A percentile compares a stretch with the other conserved stretches of the same genome.
These are phyloP conservation scores for Xiphias gladius DNA, from an alignment of 2,113 vertebrate genomes.

Conservation along the genomic window DNA sequence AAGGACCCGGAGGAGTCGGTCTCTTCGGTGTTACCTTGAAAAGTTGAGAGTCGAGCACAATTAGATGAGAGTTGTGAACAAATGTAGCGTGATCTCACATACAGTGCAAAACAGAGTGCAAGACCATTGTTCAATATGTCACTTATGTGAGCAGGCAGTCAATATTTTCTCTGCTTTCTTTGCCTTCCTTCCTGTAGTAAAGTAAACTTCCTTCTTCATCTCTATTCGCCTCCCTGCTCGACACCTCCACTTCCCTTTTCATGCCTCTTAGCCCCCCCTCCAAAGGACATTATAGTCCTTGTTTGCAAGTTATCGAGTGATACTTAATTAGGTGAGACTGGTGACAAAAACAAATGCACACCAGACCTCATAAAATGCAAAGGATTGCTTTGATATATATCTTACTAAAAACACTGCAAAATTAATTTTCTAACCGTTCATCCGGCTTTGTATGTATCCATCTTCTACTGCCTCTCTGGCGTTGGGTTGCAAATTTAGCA, in stretches of 20 bases:
- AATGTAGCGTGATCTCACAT: conserved; percentile 17
- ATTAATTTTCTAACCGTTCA: background rate
- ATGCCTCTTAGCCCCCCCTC: background rate
- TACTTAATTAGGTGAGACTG: background rate
- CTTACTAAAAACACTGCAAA: too few relatives aligned
- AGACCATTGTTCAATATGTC: background rate
- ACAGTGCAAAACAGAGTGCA: background rate
- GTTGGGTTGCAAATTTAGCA: background rate
- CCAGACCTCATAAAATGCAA: too few relatives aligned
- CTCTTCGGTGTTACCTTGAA: conserved; percentile 15
- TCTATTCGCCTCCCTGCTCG: background rate
- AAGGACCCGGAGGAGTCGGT: conserved; percentile 4
- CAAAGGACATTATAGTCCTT: background rate
- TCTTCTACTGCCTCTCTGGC: background rate
- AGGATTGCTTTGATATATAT: too few relatives aligned
- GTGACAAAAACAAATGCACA: background rate
- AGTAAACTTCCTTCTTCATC: background rate
- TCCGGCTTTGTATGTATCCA: background rate
- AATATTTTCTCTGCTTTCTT: background rate
- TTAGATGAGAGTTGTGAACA: conserved; percentile 35
- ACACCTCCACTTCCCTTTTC: background rate
- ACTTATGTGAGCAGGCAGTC: background rate
- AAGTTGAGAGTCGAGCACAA: conserved; percentile 21
- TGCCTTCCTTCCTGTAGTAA: background rate
- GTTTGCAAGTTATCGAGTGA: background rate